Evolutionary conservation across 2,113 vertebrate species (phyloP), one percentile per base, ranked within the genome.

Genomic region (Cinclus mexicanus): DNA sequence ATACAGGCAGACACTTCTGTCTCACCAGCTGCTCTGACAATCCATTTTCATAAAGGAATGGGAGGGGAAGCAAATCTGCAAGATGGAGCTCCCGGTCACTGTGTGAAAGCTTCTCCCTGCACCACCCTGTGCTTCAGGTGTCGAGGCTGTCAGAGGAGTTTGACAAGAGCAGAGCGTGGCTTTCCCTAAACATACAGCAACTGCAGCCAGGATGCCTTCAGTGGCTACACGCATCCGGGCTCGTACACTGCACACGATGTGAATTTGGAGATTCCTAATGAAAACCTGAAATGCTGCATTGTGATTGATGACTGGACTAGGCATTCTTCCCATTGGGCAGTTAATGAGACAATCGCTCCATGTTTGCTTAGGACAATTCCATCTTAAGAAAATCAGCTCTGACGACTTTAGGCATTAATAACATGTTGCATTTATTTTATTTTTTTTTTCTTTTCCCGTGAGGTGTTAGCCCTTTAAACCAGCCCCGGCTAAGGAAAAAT

Each of bases 11-110:
- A 96, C 96, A 95, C 95, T 97, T 96, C 95, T 96, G 92, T 96
- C 94, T 95, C 94, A 97, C 96, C 94, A 97, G 95, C 96, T 97
- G 95, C 94, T 96, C 96, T 94, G 93, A 96, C 95, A 96, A 96
- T 95, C 96, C 96, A 96, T 97, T 96, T 96, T 96, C 96, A 95
- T 96, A 93, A 93, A 95, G 92, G 83, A 96, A 90, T 49, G 87
- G 92, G 88, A 94, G 90, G 93, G 93, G 92, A 95, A 86, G 94
- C 90, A 90, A 92, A 97, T 92, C 93, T 96, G 95, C 93, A 90
- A 96, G 92, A 96, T 96, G 95, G 96, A 95, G 94, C 95, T 94
- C 88, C 64, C 68, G 93, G 94, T 95, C 95, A 95, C 90, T 18
- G 55, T 74, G 90, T 69, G 87, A 97, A 96, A 90, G 85, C 95